Base-by-base conservation (phyloP, 2,113 vertebrate species). In the Camelus dromedarius region DNA sequence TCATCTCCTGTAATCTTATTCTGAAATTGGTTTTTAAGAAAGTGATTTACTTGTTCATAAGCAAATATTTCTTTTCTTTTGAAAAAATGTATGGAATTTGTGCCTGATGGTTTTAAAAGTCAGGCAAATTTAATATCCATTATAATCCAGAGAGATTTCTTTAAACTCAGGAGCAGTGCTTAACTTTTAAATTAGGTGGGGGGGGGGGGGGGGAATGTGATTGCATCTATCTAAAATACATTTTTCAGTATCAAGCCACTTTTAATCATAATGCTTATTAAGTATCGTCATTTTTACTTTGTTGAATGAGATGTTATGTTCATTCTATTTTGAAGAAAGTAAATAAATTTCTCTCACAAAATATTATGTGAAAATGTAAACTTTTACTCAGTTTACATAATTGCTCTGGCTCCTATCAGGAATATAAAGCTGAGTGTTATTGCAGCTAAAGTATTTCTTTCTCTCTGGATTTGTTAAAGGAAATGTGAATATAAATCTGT, bases 1-100 rank as follows among this genome's bases (percentile, higher is more conserved):
- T 69, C 73, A 2, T 90, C 64, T 72, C 48, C 22, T 86, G 1
- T 87, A 87, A 89, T 58, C 18, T 90, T 28, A 91, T 96, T 93
- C 54, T 87, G n/a, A 85, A 95, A 69, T 93, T 92, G 32, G 14
- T 82, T 95, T 95, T 86, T 96, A 72, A 89, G 13, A 42, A 87
- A 28, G 20, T 76, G 26, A 50, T 84, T 84, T 91, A 77, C n/a
- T 88, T 91, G 26, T 72, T 80, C 24, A 69, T 92, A 89, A 64
- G 28, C 26, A 95, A 70, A 62, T 16, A 75, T 52, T 93, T 69
- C n/a, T 91, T 90, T 79, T 64, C 20, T 89, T 94, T 82, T 56
- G 14, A 30, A 76, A 87, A 95, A 94, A 48, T 28, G 0, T 89
- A 32, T 95, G 48, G n/a, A 76, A 75, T 87, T 92, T 95, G 15